Base-by-base conservation (phyloP, 2,888 invertebrate genomes). In the Tachina lurida region DNA sequence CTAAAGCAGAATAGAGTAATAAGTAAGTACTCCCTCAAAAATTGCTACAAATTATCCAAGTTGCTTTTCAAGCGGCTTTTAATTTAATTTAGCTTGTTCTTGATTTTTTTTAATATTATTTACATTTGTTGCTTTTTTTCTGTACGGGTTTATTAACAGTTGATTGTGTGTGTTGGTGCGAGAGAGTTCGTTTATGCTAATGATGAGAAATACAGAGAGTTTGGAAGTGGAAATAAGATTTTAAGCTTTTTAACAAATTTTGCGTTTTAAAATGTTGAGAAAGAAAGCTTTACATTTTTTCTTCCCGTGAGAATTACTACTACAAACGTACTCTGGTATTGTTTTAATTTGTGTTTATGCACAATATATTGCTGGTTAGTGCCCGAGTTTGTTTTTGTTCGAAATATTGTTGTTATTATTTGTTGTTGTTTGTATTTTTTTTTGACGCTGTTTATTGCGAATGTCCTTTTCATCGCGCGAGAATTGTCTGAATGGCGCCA, bases 41-140 rank as follows among this genome's bases (percentile, higher is more conserved):
- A 31, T 56, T 68, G 60, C 49, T 52, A 52, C 15, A 63, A 52
- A 78, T 71, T 45, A 47, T 43, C 12, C 62, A 74, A 71, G 47
- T 60, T 62, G 31, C 12, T 71, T 52, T 60, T 65, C 63, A 71
- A 75, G 85, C 82, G 85, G 85, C 82, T 86, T 75, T 82, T 82
- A 86, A 86, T 85, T 82, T 58, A 85, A 82, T 82, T 82, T 58
- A 13, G 12, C 60, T 47, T 67, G 19, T 73, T 71, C 15, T 63
- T 63, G 17, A 15, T 17, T 49, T 41, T 54, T 45, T 65, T 62
- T 41, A n/a, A 5, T 65, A 52, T 19, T 73, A 63, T 65, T 76
- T 74, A 60, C 77, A 52, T 82, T 78, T 78, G 74, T 85, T 85
- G 73, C 56, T 74, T 81, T 71, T 58, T 63, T 73, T 71, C n/a